phyloP scores from a whole-genome alignment of 2,113 vertebrate species.

The Falcunculus frontatus region DNA sequence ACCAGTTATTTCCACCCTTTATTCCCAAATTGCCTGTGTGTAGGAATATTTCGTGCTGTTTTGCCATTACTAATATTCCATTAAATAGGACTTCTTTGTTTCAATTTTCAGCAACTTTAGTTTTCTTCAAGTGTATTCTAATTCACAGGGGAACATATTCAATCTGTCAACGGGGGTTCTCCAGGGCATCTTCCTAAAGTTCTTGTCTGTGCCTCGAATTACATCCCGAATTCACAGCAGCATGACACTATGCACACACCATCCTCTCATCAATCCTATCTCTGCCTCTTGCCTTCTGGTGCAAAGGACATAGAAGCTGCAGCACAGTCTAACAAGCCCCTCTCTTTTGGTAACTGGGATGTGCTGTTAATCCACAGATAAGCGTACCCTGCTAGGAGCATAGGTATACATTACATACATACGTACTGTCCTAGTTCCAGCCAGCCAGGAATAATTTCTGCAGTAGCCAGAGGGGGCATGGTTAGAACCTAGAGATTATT shows the following conservation, averaged over 20 bases:
- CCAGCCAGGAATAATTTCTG: neutral
- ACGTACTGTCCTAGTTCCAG: neutral
- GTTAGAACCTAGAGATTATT: neutral
- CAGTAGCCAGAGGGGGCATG: neutral
- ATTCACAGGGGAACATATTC: neutral
- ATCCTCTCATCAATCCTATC: neutral
- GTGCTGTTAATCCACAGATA: neutral
- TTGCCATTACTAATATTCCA: neutral
- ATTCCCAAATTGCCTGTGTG: neutral
- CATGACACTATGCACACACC: neutral
- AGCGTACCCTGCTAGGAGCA: neutral
- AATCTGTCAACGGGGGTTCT: neutral
- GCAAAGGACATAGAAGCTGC: neutral
- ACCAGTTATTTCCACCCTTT: conserved; percentile 21
- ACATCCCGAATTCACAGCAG: neutral
- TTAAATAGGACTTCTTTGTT: neutral
- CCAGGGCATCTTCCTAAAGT: neutral
- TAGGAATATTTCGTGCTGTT: neutral
- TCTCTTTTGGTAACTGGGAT: neutral
- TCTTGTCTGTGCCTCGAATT: neutral
- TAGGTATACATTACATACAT: neutral
- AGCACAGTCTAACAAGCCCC: neutral
- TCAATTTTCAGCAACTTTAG: neutral
- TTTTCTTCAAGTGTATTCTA: neutral
- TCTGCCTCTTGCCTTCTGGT: neutral